A percentile compares a stretch with the other conserved stretches of the same genome.
Conservation (phyloP, 2,888 invertebrate species). For the Lumbricus terrestris region DNA sequence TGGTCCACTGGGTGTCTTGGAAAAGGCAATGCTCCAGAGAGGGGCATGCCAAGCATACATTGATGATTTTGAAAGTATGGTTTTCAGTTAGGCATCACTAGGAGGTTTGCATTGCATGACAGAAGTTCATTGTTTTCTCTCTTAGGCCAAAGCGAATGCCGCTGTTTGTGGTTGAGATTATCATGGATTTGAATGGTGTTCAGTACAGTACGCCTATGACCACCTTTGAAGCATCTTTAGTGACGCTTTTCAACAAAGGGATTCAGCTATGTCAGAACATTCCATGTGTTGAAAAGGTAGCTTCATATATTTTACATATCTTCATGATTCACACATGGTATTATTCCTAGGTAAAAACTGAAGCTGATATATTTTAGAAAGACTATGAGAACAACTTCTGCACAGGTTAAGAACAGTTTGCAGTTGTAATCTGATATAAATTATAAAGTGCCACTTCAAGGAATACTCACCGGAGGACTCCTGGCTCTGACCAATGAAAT, state of each 20-base stretch:
- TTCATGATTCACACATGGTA: not conserved
- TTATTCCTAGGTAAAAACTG: not conserved
- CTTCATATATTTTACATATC: not conserved
- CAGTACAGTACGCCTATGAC: conserved; percentile 70
- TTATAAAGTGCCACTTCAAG: too few relatives aligned
- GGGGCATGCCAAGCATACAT: too few relatives aligned
- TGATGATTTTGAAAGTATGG: not conserved
- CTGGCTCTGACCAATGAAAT: too few relatives aligned
- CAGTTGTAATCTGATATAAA: too few relatives aligned
- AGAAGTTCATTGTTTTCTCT: not conserved
- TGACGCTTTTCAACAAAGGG: conserved; percentile 69
- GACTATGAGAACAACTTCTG: not conserved
- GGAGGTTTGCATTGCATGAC: not conserved
- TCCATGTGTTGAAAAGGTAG: conserved; percentile 69
- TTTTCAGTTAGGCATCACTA: not conserved
- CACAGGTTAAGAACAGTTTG: not conserved
- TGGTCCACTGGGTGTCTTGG: too few relatives aligned
- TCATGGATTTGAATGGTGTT: conserved; percentile 68
- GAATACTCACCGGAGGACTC: too few relatives aligned
- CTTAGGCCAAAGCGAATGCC: conserved; percentile 68
- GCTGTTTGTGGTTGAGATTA: conserved; percentile 71
- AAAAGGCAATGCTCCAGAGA: too few relatives aligned
- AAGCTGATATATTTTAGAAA: not conserved
- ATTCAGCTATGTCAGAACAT: conserved; percentile 73
- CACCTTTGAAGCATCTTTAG: conserved; percentile 65